These are phyloP conservation scores for Scartelaos histophorus DNA, from an alignment of 2,113 vertebrate genomes.

Conservation along the genomic window DNA sequence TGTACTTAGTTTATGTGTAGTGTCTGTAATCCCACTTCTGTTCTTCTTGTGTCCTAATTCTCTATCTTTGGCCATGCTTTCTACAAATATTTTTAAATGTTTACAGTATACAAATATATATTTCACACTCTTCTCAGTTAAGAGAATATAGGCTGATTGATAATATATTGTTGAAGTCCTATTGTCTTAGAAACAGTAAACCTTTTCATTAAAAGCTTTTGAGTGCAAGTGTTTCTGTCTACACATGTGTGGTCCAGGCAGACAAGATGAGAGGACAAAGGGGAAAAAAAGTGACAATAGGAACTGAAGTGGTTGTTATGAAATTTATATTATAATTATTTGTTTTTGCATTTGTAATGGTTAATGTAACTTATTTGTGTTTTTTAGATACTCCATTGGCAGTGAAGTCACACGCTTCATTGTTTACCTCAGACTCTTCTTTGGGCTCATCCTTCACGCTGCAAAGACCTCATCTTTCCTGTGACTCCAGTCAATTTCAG, in stretches of 20 bases:
- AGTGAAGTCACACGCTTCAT: conserved; percentile 58
- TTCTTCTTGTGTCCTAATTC: conserved; percentile 50
- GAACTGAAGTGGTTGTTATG: not conserved
- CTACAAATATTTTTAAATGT: no score
- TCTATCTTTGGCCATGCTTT: conserved; percentile 37
- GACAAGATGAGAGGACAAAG: conserved; percentile 43
- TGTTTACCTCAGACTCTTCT: conserved; percentile 51
- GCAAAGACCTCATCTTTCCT: conserved; percentile 42
- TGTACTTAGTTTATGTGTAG: conserved; percentile 21
- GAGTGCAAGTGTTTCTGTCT: conserved; percentile 13
- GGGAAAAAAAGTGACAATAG: conserved; percentile 7
- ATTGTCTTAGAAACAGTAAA: conserved; percentile 74
- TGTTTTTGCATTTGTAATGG: not conserved
- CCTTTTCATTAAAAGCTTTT: conserved; percentile 47
- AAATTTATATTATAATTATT: not conserved
- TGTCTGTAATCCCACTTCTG: conserved; percentile 51
- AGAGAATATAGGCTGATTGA: conserved; percentile 43
- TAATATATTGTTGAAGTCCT: conserved; percentile 40
- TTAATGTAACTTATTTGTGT: conserved; percentile 31
- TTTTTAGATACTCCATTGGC: conserved; percentile 60
- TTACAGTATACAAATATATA: no score
- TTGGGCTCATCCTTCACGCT: conserved; percentile 48
- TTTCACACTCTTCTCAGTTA: conserved; percentile 63
- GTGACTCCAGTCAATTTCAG: conserved; percentile 28
- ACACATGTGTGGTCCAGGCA: conserved; percentile 14